phyloP scores from a whole-genome alignment of 2,797 vertebrate genomes.

The Sebastes matsubarae region DNA sequence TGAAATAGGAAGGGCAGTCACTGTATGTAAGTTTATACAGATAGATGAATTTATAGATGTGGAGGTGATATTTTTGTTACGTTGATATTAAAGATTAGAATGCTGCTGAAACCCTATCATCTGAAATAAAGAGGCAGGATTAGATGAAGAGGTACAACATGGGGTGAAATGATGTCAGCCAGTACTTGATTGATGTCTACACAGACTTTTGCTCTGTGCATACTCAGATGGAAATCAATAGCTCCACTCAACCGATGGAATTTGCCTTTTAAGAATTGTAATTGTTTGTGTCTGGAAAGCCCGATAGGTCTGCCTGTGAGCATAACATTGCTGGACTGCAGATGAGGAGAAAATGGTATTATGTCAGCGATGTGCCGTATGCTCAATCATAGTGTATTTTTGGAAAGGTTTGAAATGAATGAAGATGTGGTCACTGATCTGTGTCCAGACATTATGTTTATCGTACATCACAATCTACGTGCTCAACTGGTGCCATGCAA shows the following conservation, averaged over 20 bases:
- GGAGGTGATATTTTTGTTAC: constrained; percentile 43
- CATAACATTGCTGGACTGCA: constrained; percentile 45
- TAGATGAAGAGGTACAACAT: constrained; percentile 26
- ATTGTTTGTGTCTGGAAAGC: constrained; percentile 62
- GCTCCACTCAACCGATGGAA: constrained; percentile 62
- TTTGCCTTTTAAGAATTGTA: constrained; percentile 67
- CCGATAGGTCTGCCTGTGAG: constrained; percentile 41
- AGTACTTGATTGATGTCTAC: constrained; percentile 61
- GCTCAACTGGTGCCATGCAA: constrained; percentile 58
- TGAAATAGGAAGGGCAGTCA: neutral
- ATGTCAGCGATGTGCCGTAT: constrained; percentile 38
- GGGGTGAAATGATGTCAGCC: constrained; percentile 59
- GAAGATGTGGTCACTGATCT: constrained; percentile 52
- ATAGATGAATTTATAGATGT: constrained; percentile 7
- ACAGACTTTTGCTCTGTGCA: constrained; percentile 59
- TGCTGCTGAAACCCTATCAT: constrained; percentile 44
- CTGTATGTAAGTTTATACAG: constrained; percentile 20
- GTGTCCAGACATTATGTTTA: constrained; percentile 56
- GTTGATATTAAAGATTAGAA: constrained; percentile 35
- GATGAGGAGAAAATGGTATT: constrained; percentile 49
- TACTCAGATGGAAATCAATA: constrained; percentile 73
- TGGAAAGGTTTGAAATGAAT: constrained; percentile 43
- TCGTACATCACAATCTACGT: constrained; percentile 40
- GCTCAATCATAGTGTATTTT: constrained; percentile 47
- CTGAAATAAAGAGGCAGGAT: constrained; percentile 27